Base-by-base conservation (phyloP, 2,888 invertebrate genomes). In the Scaeva pyrastri region DNA sequence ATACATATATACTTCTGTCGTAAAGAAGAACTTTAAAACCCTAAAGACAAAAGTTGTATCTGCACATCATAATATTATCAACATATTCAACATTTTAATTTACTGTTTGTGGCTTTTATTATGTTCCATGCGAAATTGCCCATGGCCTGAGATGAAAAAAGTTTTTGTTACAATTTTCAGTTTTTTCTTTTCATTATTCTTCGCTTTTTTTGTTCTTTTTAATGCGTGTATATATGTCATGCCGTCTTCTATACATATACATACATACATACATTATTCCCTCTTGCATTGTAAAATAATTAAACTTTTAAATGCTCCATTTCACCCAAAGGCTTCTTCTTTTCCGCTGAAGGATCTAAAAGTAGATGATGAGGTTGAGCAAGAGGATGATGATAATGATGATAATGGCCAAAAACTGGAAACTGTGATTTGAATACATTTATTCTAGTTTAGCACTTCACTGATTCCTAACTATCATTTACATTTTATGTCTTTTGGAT, bases 241-340 rank as follows among this genome's bases (percentile, higher is more conserved):
- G n/a, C n/a, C n/a, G n/a, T n/a, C n/a, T n/a, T n/a, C n/a, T n/a
- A n/a, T n/a, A n/a, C n/a, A n/a, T n/a, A n/a, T n/a, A n/a, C n/a
- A n/a, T n/a, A n/a, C n/a, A n/a, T n/a, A n/a, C n/a, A n/a, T 31
- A 31, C 2, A 73, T 26, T 66, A 76, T 58, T 77, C 77, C 77
- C 77, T 21, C 5, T 31, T 21, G 82, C 50, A 77, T 86, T 77
- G 77, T 82, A 70, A 82, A 86, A 81, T 78, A 86, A 86, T 86
- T 86, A 77, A 86, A 86, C 81, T 86, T 77, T 70, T 82, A 78
- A 86, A 82, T 71, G 86, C 77, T 82, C 77, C 81, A 86, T 78
- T 74, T 82, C 48, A 64, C 82, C 77, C 74, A 39, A 56, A 56
- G 77, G 70, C 80, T 62, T 21, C 70, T 58, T 48, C 36, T 12